A percentile compares a stretch with the other conserved stretches of the same genome.
Conservation (phyloP, 2,888 invertebrate species). For the Anaspis maculata region DNA sequence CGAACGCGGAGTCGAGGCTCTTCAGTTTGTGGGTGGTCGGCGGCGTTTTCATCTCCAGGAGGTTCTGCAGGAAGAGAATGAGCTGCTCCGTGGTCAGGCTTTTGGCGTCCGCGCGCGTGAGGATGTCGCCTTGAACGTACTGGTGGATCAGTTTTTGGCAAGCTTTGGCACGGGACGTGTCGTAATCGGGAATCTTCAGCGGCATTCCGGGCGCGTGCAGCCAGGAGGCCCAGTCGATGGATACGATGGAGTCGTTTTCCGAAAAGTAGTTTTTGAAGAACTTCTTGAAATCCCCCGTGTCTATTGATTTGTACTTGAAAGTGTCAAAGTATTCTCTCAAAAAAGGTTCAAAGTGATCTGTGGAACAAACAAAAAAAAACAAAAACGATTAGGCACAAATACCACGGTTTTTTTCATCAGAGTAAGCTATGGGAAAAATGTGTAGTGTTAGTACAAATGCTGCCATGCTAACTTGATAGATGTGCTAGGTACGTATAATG, state of each 20-base stretch:
- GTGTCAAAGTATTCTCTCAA: slow-evolving; percentile 69
- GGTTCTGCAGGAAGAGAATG: slow-evolving; percentile 58
- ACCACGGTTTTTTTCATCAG: too few species aligned
- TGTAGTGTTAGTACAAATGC: too few species aligned
- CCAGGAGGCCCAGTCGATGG: slow-evolving; percentile 82
- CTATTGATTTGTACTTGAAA: slow-evolving; percentile 75
- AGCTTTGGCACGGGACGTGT: slow-evolving; percentile 55
- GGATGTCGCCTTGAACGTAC: slow-evolving; percentile 37
- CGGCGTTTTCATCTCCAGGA: slow-evolving; percentile 50
- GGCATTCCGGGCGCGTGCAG: slow-evolving; percentile 81
- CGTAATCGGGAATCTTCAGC: slow-evolving; percentile 71
- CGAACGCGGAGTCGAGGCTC: slow-evolving; percentile 56
- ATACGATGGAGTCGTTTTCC: slow-evolving; percentile 46
- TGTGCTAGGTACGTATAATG: too few species aligned
- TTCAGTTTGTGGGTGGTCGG: slow-evolving; percentile 50
- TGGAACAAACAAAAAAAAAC: too few species aligned
- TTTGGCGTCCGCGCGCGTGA: slow-evolving; percentile 47
- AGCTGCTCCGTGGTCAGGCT: slow-evolving; percentile 53
- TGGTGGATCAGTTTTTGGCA: slow-evolving; percentile 52
- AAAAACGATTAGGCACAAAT: too few species aligned
- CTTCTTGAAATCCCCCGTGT: slow-evolving; percentile 70
- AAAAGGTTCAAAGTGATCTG: slow-evolving; percentile 71
- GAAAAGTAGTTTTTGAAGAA: slow-evolving; percentile 65
- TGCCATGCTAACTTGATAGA: too few species aligned
- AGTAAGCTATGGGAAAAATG: too few species aligned